Evolutionary conservation across 1,140 invertebrate species (phyloP).

Genomic region (Saccostrea cuccullata): DNA sequence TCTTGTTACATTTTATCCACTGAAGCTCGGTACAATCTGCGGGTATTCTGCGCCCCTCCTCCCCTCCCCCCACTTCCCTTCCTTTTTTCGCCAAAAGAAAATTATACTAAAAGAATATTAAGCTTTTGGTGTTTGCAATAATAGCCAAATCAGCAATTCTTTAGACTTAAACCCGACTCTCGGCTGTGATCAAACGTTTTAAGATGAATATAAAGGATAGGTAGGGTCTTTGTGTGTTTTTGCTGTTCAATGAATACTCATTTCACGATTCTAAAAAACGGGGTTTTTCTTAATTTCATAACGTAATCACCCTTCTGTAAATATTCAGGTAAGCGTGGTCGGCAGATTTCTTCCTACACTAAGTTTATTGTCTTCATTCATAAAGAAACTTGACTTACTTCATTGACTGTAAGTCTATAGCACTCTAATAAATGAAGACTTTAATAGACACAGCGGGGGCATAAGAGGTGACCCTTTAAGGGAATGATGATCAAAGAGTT

Average conservation of each 20-base stretch:
- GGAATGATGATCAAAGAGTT: not conserved
- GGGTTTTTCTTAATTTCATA: not conserved
- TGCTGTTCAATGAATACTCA: not conserved
- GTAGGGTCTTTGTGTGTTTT: not conserved
- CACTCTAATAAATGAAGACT: not conserved
- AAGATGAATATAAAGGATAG: not conserved
- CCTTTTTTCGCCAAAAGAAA: too few species aligned
- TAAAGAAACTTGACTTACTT: not conserved
- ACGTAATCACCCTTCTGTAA: not conserved
- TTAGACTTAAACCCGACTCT: not conserved
- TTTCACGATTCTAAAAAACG: not conserved
- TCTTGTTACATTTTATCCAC: too few species aligned
- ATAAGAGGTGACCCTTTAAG: not conserved
- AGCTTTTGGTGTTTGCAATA: not conserved
- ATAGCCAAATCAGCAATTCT: conserved; percentile 1
- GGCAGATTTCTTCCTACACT: not conserved
- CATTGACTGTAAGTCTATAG: not conserved
- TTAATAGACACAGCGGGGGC: not conserved
- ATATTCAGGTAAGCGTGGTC: not conserved
- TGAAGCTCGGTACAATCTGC: too few species aligned
- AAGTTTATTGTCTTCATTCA: not conserved
- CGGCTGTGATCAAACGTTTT: not conserved
- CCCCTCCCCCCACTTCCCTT: too few species aligned
- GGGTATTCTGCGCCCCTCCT: too few species aligned
- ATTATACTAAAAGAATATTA: too few species aligned